Conservation (phyloP, 2,797 vertebrate species). For the Lagocephalus sceleratus region DNA sequence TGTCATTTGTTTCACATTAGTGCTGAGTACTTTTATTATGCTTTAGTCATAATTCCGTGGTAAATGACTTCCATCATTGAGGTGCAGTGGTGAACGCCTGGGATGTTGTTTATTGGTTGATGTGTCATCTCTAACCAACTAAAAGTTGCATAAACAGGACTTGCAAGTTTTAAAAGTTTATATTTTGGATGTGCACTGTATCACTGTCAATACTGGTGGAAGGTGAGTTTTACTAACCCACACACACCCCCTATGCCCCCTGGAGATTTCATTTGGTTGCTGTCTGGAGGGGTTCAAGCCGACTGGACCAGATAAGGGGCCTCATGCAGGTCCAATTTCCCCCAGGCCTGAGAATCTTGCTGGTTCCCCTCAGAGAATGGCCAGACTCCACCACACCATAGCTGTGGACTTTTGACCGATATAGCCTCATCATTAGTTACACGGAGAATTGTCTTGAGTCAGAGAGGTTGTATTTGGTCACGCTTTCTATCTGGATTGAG, state of each 20-base stretch:
- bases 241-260: no score
- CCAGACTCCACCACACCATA: conserved; percentile 58
- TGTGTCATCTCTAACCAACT: no score
- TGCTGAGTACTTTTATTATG: no score
- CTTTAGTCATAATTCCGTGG: no score
- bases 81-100: no score
- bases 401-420: conserved; percentile 64
- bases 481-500: conserved; percentile 34
- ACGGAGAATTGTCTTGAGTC: conserved; percentile 49
- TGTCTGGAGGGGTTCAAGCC: conserved; percentile 68
- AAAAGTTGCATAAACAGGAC: no score
- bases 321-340: conserved; percentile 79
- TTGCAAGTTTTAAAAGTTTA: not conserved
- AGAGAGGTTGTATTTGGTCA: conserved; percentile 51
- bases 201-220: conserved; percentile 19
- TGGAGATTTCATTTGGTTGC: conserved; percentile 73
- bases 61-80: no score
- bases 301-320: conserved; percentile 73
- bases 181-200: conserved; percentile 11
- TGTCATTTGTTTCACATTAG: no score
- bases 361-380: conserved; percentile 57
- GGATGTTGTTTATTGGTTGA: no score
- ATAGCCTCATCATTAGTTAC: conserved; percentile 53
- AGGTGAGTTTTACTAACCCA: conserved; percentile 65
- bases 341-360: conserved; percentile 52